These are phyloP conservation scores for Rhadinocentrus ornatus DNA, from an alignment of 2,797 vertebrate genomes.

Conservation along the genomic window DNA sequence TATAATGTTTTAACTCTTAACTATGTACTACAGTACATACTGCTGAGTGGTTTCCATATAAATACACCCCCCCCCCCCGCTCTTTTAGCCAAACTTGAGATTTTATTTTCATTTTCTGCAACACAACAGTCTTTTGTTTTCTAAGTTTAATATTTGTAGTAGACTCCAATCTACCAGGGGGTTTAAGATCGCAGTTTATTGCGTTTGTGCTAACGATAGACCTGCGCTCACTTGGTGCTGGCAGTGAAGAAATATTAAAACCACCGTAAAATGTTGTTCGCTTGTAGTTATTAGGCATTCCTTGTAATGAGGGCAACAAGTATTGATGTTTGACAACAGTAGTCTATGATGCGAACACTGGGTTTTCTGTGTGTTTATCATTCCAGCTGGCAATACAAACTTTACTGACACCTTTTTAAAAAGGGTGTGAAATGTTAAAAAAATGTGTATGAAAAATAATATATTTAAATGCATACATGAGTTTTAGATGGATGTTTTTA, in stretches of 20 bases:
- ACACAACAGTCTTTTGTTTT: slow-evolving; percentile 33
- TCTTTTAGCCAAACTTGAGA: neutral
- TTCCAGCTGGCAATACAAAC: slow-evolving; percentile 14
- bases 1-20: neutral
- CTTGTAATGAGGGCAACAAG: neutral
- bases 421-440: neutral
- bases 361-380: neutral
- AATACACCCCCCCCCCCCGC: no score
- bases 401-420: neutral
- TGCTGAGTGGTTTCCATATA: neutral
- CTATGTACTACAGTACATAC: slow-evolving; percentile 1
- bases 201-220: neutral
- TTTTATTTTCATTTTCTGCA: slow-evolving; percentile 51
- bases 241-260: neutral
- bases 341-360: neutral
- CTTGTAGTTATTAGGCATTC: neutral
- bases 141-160: slow-evolving; percentile 4
- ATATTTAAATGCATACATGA: neutral
- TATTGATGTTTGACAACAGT: slow-evolving; percentile 4
- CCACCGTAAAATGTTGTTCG: neutral
- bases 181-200: slow-evolving; percentile 1
- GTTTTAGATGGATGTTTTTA: neutral
- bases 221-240: neutral
- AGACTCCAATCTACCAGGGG: slow-evolving; percentile 48
- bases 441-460: neutral